Evolutionary conservation across 2,797 vertebrate species (phyloP).

Genomic region (Chiroxiphia lanceolata): DNA sequence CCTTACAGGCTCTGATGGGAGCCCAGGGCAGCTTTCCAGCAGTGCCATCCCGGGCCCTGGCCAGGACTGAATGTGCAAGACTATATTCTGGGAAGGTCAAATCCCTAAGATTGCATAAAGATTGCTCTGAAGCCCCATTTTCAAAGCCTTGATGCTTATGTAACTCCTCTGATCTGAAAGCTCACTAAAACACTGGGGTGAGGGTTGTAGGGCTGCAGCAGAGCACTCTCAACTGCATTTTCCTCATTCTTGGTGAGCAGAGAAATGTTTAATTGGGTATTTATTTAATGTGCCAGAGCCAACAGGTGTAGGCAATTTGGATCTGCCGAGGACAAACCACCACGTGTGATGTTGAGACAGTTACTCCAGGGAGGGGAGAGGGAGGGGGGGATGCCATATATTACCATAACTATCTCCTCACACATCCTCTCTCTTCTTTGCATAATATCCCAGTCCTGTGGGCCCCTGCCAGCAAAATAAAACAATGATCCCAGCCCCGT

Average conservation of each 20-base stretch:
- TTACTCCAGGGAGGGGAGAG: not conserved
- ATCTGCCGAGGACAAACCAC: slow-evolving; percentile 3
- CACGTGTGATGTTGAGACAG: not conserved
- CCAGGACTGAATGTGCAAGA: not conserved
- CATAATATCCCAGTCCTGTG: not conserved
- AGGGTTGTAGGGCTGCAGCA: not conserved
- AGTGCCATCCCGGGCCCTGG: not conserved
- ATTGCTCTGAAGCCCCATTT: not conserved
- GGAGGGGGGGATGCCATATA: not conserved
- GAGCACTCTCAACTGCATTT: not conserved
- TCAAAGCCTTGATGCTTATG: not conserved
- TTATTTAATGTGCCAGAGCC: not conserved
- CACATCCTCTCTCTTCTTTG: not conserved
- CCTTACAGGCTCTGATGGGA: not conserved
- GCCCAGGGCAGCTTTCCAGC: not conserved
- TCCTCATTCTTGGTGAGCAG: not conserved
- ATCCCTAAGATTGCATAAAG: not conserved
- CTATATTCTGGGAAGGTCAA: not conserved
- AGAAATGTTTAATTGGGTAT: not conserved
- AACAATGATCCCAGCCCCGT: not conserved
- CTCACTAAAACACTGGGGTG: not conserved
- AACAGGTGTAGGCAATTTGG: slow-evolving; percentile 14
- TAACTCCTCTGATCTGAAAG: not conserved
- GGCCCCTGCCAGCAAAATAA: slow-evolving; percentile 15
- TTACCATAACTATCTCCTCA: slow-evolving; percentile 34